phyloP scores from a whole-genome alignment of 2,113 vertebrate species.

The Odontophorus gujanensis region DNA sequence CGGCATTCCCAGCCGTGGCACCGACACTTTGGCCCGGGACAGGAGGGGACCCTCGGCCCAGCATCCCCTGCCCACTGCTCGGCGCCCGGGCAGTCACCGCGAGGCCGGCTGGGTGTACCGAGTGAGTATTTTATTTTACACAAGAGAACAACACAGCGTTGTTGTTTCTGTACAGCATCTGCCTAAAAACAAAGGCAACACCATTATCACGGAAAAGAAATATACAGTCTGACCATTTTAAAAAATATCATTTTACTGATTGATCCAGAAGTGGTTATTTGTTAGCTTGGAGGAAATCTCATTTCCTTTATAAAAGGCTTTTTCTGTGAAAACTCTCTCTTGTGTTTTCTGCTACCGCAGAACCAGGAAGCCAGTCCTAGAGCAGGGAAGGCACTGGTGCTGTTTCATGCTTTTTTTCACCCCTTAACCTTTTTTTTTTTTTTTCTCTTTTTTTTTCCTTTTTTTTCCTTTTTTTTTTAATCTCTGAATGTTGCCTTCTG shows the following conservation, averaged over 20 bases:
- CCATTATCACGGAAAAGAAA: constrained; percentile 84
- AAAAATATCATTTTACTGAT: constrained; percentile 91
- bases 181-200: constrained; percentile 88
- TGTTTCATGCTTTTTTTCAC: constrained; percentile 75
- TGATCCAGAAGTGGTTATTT: constrained; percentile 77
- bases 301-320: constrained; percentile 84
- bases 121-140: constrained; percentile 90
- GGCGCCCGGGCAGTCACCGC: constrained; percentile 16
- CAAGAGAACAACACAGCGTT: constrained; percentile 91
- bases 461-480: background rate
- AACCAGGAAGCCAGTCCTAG: constrained; percentile 76
- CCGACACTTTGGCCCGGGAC: background rate
- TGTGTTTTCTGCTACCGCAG: constrained; percentile 70
- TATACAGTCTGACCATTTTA: constrained; percentile 78
- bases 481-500: constrained; percentile 53
- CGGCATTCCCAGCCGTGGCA: rapidly evolving
- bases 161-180: constrained; percentile 89
- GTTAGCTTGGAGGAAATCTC: constrained; percentile 76
- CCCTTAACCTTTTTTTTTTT: constrained; percentile 15
- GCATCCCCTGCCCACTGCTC: background rate
- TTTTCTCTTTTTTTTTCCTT: background rate
- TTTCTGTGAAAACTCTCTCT: constrained; percentile 81
- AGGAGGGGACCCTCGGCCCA: rapidly evolving
- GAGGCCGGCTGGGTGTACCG: constrained; percentile 74
- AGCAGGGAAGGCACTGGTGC: constrained; percentile 88